Evolutionary conservation across 2,888 invertebrate species (phyloP), one percentile per base, ranked within the genome.

Genomic region (Andrena chrysosceles): DNA sequence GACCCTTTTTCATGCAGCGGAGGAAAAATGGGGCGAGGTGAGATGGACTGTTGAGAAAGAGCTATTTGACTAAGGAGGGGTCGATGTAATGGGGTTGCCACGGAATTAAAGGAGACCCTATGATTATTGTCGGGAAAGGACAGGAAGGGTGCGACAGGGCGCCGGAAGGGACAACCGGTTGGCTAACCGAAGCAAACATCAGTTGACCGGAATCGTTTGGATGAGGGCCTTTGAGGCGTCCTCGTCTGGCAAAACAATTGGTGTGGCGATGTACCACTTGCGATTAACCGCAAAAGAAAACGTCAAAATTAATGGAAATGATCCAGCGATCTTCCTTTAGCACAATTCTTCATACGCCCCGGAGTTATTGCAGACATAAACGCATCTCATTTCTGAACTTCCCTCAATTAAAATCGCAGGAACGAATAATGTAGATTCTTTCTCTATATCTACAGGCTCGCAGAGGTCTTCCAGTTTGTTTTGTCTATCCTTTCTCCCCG

Each of bases 21-120:
- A 67, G 54, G 66, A 68, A 49, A 70, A 63, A 70, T 33, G 35
- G 72, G 42, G 74, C 63, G 26, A 64, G 77, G 59, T 42, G 81
- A 75, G 66, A 66, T 26, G 72, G 60, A 69, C 79, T 79, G 49
- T 76, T 66, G 20, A 31, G 78, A 60, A 75, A 83, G 84, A 91
- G 88, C 89, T 92, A 91, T 92, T 93, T 91, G 90, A 89, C 90
- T 89, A 87, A 90, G 89, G 89, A 91, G 42, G 92, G 90, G 90
- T 90, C 87, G 80, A 90, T 90, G 89, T 90, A 92, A 92, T 91
- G 91, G 91, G 91, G 92, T 91, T 89, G 91, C 88, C 85, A 86
- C 87, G 89, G 90, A 92, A 93, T 93, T 92, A 91, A 91, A 93
- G 91, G 90, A 89, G 89, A 90, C 87, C 85, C 88, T 81, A 86